Evolutionary conservation across 2,888 invertebrate species (phyloP).

Genomic region (Conchocele bisecta): DNA sequence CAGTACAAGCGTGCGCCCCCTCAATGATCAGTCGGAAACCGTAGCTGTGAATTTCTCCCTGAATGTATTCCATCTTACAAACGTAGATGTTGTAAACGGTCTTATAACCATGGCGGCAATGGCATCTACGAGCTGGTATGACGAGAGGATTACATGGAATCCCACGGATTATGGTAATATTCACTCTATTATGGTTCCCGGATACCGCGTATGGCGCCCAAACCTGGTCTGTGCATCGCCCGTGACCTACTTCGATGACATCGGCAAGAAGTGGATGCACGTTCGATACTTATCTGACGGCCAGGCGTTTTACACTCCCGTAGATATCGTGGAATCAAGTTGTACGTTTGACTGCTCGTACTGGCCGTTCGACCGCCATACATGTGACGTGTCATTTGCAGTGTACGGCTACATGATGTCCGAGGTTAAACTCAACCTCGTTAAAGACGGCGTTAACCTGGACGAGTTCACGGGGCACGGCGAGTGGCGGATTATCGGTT

Average conservation of each 20-base stretch:
- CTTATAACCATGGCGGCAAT: background rate
- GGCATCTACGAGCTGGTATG: constrained; percentile 14
- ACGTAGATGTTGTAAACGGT: constrained; percentile 13
- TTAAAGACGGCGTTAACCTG: background rate
- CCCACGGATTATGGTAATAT: background rate
- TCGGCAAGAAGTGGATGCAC: constrained; percentile 14
- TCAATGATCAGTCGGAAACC: constrained; percentile 3
- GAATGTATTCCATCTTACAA: background rate
- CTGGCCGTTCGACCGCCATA: constrained; percentile 34
- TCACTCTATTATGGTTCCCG: background rate
- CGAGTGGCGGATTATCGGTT: constrained; percentile 9
- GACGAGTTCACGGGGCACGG: background rate
- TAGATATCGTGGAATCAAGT: background rate
- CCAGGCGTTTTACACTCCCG: background rate
- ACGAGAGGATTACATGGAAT: constrained; percentile 20
- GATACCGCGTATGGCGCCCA: constrained; percentile 23
- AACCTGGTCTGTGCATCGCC: constrained; percentile 11
- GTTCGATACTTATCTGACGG: constrained; percentile 3
- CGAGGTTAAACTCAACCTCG: background rate
- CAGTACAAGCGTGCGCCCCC: constrained; percentile 4
- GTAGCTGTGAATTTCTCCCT: too few relatives aligned
- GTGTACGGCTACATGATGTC: background rate
- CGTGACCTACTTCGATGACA: background rate
- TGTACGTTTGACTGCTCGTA: constrained; percentile 22
- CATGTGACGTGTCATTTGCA: background rate